A percentile compares a stretch with the other conserved stretches of the same genome.
These are phyloP conservation scores for Idris sp. DNA, from an alignment of 1,140 invertebrate genomes.

Conservation along the genomic window DNA sequence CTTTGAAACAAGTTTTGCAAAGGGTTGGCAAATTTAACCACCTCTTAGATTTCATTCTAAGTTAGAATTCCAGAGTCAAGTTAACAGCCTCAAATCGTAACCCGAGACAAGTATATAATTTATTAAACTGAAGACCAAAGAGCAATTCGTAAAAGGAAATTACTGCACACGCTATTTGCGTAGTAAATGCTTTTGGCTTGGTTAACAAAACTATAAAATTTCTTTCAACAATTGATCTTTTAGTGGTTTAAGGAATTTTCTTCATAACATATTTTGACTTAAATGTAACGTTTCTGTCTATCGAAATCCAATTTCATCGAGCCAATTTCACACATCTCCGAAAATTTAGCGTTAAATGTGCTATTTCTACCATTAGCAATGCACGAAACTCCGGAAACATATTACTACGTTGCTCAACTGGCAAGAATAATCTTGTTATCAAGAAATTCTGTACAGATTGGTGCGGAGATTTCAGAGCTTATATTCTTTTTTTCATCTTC, in stretches of 20 bases:
- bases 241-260: no score
- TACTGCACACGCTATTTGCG: constrained; percentile 8
- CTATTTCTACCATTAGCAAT: constrained; percentile 24
- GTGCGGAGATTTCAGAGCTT: neutral
- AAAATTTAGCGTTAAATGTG: constrained; percentile 18
- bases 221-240: no score
- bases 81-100: constrained; percentile 32
- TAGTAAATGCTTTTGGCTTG: no score
- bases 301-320: neutral
- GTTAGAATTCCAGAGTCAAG: constrained; percentile 11
- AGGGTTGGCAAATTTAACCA: constrained; percentile 10
- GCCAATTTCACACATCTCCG: constrained; percentile 11
- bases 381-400: constrained; percentile 18
- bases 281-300: no score
- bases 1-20: constrained; percentile 23
- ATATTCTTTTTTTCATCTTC: constrained; percentile 3
- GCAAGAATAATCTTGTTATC: constrained; percentile 21
- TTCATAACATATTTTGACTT: no score
- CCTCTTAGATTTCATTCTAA: constrained; percentile 33
- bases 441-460: constrained; percentile 27
- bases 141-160: constrained; percentile 26
- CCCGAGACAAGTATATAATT: constrained; percentile 23
- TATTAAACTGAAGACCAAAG: constrained; percentile 12
- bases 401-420: constrained; percentile 19
- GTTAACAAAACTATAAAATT: no score